phyloP scores from a whole-genome alignment of 2,113 vertebrate species.

The Todiramphus chloris region DNA sequence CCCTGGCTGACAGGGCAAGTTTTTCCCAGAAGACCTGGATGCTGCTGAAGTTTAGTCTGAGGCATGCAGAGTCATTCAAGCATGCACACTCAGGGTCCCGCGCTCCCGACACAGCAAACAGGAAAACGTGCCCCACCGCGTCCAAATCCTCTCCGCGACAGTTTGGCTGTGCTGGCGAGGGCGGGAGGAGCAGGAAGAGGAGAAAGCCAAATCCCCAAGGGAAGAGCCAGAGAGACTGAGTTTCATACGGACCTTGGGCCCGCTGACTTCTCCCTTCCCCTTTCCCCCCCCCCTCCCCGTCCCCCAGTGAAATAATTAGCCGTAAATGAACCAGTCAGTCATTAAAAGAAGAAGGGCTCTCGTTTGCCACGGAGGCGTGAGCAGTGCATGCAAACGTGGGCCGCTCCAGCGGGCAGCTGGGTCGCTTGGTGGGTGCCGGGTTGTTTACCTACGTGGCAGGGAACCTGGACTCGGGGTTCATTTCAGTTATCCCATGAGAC shows the following conservation, averaged over 20 bases:
- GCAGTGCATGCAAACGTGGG: conserved; percentile 74
- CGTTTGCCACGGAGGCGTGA: conserved; percentile 62
- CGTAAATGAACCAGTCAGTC: neutral
- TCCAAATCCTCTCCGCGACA: neutral
- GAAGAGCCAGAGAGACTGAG: neutral
- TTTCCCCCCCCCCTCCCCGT: too few species aligned
- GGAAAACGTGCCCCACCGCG: neutral
- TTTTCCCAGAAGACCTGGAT: neutral
- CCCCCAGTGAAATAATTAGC: neutral
- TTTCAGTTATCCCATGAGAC: conserved; percentile 97
- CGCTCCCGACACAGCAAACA: neutral
- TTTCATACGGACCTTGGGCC: neutral
- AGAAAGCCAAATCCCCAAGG: neutral
- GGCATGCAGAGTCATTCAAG: conserved; percentile 24
- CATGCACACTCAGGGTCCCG: conserved; percentile 54
- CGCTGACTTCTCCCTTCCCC: neutral
- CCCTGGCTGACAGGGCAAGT: neutral
- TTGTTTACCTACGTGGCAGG: conserved; percentile 90
- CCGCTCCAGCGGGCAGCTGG: neutral
- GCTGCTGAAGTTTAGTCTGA: conserved; percentile 24
- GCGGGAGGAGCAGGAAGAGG: neutral
- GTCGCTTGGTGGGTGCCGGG: conserved; percentile 25
- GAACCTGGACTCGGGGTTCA: conserved; percentile 82
- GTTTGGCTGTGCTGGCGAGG: neutral
- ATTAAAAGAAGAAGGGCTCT: conserved; percentile 20